phyloP scores from a whole-genome alignment of 92 coral and sea anemone species.

The Blastomussa wellsi region DNA sequence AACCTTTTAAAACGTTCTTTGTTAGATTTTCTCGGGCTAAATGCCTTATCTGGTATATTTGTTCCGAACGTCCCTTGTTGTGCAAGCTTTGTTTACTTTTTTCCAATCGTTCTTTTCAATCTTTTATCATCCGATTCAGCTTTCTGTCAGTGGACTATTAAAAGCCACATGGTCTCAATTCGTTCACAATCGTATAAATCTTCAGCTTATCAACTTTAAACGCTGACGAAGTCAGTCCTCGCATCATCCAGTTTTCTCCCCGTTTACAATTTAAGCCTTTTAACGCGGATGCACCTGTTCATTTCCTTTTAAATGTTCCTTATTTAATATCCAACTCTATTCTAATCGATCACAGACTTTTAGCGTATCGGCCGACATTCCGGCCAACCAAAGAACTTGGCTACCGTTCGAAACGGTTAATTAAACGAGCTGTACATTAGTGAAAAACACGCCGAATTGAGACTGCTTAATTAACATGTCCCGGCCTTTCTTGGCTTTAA shows the following conservation, averaged over 20 bases:
- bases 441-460: neutral
- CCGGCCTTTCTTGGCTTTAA: neutral
- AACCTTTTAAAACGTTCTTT: neutral
- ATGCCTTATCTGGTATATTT: constrained; percentile 23
- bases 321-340: neutral
- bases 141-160: neutral
- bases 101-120: neutral
- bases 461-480: neutral
- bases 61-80: neutral
- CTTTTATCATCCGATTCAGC: neutral
- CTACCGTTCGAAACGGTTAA: neutral
- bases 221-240: neutral
- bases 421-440: neutral
- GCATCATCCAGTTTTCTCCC: neutral
- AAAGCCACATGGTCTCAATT: neutral
- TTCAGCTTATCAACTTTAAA: constrained; percentile 12
- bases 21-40: constrained; percentile 1
- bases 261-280: neutral
- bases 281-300: neutral
- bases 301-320: neutral
- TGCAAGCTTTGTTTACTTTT: neutral
- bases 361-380: neutral
- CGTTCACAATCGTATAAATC: constrained; percentile 6
- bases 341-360: neutral
- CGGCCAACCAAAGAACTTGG: constrained; percentile 5